Percentiles rank a stretch among this genome's conserved stretches.
These are phyloP conservation scores for Colletes latitarsis DNA, from an alignment of 1,140 invertebrate species.

Conservation along the genomic window DNA sequence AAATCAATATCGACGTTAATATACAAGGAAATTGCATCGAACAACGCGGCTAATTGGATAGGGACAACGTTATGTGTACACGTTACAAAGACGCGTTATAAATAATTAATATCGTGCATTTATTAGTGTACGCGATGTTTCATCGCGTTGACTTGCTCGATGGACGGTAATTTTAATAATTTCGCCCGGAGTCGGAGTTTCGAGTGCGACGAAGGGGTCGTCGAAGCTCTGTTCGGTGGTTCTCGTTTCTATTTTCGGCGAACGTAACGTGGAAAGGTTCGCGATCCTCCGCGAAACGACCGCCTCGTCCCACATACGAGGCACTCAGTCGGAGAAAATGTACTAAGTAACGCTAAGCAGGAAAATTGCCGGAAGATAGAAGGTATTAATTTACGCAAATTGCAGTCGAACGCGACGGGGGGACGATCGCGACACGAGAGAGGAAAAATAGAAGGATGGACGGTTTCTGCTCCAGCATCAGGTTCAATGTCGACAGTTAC, in stretches of 20 bases:
- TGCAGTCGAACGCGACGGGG: not conserved
- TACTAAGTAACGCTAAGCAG: conserved; percentile 51
- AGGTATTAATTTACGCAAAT: conserved; percentile 59
- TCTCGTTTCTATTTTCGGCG: not conserved
- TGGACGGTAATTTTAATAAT: too few species aligned
- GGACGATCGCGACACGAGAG: not conserved
- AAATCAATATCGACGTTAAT: too few species aligned
- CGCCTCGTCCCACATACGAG: not conserved
- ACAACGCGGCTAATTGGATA: too few species aligned
- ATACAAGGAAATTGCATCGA: too few species aligned
- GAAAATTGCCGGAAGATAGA: conserved; percentile 20
- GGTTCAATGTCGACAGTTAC: conserved; percentile 50
- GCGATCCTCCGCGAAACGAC: not conserved
- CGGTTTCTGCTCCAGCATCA: not conserved
- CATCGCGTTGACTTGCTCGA: too few species aligned
- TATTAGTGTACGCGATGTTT: too few species aligned
- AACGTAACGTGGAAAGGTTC: not conserved
- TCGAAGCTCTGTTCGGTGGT: not conserved
- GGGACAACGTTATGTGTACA: too few species aligned
- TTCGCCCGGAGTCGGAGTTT: too few species aligned
- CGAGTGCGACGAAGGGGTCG: too few species aligned
- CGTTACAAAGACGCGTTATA: too few species aligned
- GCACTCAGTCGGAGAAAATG: conserved; percentile 17
- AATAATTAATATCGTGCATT: too few species aligned
- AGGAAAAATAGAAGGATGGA: conserved; percentile 17